These are phyloP conservation scores for Polypterus bichir DNA, from an alignment of 2,113 vertebrate species.

Conservation along the genomic window DNA sequence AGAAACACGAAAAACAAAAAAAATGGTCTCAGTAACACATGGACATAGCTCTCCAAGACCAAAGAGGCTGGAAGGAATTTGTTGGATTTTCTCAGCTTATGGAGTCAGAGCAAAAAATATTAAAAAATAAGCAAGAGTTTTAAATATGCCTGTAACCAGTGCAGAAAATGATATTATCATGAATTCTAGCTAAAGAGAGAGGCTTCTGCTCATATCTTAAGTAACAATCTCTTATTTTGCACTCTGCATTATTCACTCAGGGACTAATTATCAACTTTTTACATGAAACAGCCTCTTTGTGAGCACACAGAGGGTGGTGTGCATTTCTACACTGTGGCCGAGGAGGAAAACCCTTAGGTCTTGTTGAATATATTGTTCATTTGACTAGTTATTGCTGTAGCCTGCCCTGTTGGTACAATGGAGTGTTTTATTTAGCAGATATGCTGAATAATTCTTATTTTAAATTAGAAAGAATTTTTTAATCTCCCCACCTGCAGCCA, in stretches of 20 bases:
- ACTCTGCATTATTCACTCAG: conserved; percentile 83
- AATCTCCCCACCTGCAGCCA: conserved; percentile 24
- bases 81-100: too few species aligned
- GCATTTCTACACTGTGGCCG: conserved; percentile 52
- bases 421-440: conserved; percentile 4
- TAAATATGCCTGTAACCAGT: conserved; percentile 19
- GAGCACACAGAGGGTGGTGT: conserved; percentile 47
- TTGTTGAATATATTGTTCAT: conserved; percentile 75
- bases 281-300: conserved; percentile 69
- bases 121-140: conserved; percentile 8
- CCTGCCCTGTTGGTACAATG: conserved; percentile 18
- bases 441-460: conserved; percentile 14
- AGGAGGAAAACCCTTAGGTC: conserved; percentile 83
- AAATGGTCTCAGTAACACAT: too few species aligned
- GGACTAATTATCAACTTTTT: conserved; percentile 97
- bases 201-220: conserved; percentile 34
- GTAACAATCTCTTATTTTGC: conserved; percentile 55
- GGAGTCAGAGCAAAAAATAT: too few species aligned
- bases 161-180: conserved; percentile 20
- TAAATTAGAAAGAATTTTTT: conserved; percentile 18
- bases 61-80: too few species aligned
- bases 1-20: too few species aligned
- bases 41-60: too few species aligned
- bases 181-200: conserved; percentile 32
- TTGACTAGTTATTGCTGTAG: conserved; percentile 53